Percentiles rank a stretch among this genome's conserved stretches.
Evolutionary conservation across 2,113 vertebrate genomes (phyloP).

Genomic region (Oreochromis spilurus): DNA sequence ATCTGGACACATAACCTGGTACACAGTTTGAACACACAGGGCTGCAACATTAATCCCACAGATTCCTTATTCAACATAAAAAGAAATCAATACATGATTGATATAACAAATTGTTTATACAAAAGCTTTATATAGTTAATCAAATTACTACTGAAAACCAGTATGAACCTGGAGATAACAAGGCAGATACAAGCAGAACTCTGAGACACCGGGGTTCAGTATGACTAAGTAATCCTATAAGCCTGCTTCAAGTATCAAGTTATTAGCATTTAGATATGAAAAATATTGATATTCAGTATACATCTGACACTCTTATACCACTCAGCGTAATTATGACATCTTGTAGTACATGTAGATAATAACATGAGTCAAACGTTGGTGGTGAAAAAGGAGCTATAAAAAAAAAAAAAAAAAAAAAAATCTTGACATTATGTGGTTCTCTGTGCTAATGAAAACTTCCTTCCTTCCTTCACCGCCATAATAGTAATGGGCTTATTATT

Average conservation of each 20-base stretch:
- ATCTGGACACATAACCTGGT: neutral
- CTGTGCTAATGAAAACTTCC: neutral
- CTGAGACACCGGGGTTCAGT: neutral
- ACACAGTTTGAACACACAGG: neutral
- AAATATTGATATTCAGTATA: neutral
- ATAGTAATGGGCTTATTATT: neutral
- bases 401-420: neutral
- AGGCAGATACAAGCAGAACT: neutral
- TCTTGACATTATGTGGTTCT: neutral
- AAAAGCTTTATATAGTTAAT: fast-evolving
- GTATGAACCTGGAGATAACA: neutral
- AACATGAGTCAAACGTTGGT: fast-evolving
- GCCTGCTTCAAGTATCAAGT: neutral
- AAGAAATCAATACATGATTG: neutral
- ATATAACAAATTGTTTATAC: neutral
- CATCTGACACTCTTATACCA: neutral
- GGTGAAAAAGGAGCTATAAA: neutral
- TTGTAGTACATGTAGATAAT: neutral
- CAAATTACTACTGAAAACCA: neutral
- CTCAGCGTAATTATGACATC: neutral
- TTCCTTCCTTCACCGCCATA: fast-evolving
- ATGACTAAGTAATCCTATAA: neutral
- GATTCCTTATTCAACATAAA: neutral
- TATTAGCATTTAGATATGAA: neutral
- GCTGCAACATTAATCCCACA: neutral